Base-by-base conservation (phyloP, 2,113 vertebrate genomes). In the Atlantisia rogersi region DNA sequence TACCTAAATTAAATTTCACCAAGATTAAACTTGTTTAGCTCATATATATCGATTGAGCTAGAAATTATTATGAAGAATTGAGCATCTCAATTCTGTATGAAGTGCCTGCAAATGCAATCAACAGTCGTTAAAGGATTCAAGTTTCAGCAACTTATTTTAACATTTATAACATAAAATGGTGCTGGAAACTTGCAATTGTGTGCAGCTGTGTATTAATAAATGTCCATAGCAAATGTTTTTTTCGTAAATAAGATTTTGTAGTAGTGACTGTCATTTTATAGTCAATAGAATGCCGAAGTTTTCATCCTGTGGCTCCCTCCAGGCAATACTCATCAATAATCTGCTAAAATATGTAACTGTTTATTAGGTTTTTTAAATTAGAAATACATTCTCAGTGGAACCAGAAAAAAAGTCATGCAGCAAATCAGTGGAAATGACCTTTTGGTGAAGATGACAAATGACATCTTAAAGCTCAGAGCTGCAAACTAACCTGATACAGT, bases 1-100 rank as follows among this genome's bases (percentile, higher is more conserved):
- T 97, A 71, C 73, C 92, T 94, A 95, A 97, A 98, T 97, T 97
- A 97, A 96, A 97, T 98, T 98, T 97, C 83, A 75, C 74, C 82
- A 86, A 92, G 96, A 98, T 97, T 97, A 97, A 96, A 93, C 64
- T 94, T 94, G 94, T 88, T 96, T 97, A 97, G 85, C 96, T 97
- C 71, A 73, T 95, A 96, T 94, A 65, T 93, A 93, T 97, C 82
- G 95, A 97, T 97, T 96, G 97, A 97, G 89, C 94, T 97, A 97
- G 86, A 96, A 97, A 97, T 55, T 94, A 96, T 97, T 95, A 95
- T 83, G 94, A 93, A 95, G 83, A 88, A 97, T 91, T 90, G 96
- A 97, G 93, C 92, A 96, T 96, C 64, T 35, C 42, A 40, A 85
- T 96, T 95, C 95, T 94, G 78, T 97, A 96, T 97, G 93, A 97